These are phyloP conservation scores for Morpho deidamia DNA, from an alignment of 2,888 invertebrate genomes.

Conservation along the genomic window DNA sequence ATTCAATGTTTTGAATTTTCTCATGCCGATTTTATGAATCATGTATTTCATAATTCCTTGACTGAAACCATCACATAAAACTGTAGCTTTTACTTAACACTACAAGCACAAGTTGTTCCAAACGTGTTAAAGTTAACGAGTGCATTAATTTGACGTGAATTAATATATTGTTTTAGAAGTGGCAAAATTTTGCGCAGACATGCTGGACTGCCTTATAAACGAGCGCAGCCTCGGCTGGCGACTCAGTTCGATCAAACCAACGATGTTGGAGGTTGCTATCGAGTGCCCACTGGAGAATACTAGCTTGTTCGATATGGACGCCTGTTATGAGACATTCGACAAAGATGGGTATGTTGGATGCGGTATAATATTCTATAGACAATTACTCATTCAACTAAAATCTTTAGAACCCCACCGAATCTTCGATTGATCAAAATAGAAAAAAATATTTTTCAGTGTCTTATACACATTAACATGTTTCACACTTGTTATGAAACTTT, in stretches of 20 bases:
- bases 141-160: not conserved
- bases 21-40: conserved; percentile 4
- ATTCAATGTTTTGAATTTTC: not conserved
- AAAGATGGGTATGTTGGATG: conserved; percentile 87
- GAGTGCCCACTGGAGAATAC: conserved; percentile 67
- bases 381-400: not conserved
- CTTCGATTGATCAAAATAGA: too few species aligned
- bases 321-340: conserved; percentile 94
- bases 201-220: conserved; percentile 62
- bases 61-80: conserved; percentile 23
- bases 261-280: conserved; percentile 67
- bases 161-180: conserved; percentile 7
- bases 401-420: not conserved
- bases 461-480: too few species aligned
- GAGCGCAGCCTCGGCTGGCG: conserved; percentile 43
- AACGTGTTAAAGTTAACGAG: not conserved
- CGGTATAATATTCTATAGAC: not conserved
- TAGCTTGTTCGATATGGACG: conserved; percentile 87
- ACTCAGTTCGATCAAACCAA: conserved; percentile 65
- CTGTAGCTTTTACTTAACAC: not conserved
- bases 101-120: not conserved
- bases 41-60: conserved; percentile 22
- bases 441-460: too few species aligned
- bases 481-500: too few species aligned
- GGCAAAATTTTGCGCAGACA: conserved; percentile 39